A percentile compares a stretch with the other conserved stretches of the same genome.
These are phyloP conservation scores for Cololabis saira DNA, from an alignment of 2,113 vertebrate genomes.

Conservation along the genomic window DNA sequence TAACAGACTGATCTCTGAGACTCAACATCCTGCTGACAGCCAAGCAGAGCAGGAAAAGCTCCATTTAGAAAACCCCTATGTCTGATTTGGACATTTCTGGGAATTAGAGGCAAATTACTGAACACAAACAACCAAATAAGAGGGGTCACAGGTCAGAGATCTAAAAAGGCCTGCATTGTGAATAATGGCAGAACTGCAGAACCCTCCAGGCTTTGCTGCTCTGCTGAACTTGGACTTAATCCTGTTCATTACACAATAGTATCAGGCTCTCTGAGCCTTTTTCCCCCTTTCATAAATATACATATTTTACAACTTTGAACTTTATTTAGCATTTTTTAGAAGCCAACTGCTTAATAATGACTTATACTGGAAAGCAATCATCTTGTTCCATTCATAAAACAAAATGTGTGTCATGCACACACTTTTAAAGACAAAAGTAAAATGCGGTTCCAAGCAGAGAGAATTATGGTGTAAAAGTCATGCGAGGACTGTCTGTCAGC, in stretches of 20 bases:
- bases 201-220: constrained; percentile 13
- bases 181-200: constrained; percentile 24
- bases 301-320: constrained; percentile 16
- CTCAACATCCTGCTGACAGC: constrained; percentile 30
- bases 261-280: not conserved
- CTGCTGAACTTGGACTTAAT: constrained; percentile 23
- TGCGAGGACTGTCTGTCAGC: constrained; percentile 72
- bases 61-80: constrained; percentile 35
- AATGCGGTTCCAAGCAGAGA: constrained; percentile 41
- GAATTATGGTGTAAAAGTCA: constrained; percentile 61
- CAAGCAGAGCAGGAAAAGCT: constrained; percentile 14
- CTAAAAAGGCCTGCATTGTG: constrained; percentile 22
- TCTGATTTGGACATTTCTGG: constrained; percentile 53
- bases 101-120: constrained; percentile 65
- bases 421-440: constrained; percentile 42
- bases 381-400: constrained; percentile 65
- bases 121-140: constrained; percentile 68
- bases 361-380: constrained; percentile 19
- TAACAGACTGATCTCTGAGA: constrained; percentile 1
- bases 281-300: not conserved
- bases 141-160: constrained; percentile 44
- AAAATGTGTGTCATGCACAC: constrained; percentile 28
- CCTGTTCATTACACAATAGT: too few species aligned
- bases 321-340: constrained; percentile 17
- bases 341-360: constrained; percentile 11